phyloP scores from a whole-genome alignment of 2,113 vertebrate species.

The Gymnocephalus cernua region DNA sequence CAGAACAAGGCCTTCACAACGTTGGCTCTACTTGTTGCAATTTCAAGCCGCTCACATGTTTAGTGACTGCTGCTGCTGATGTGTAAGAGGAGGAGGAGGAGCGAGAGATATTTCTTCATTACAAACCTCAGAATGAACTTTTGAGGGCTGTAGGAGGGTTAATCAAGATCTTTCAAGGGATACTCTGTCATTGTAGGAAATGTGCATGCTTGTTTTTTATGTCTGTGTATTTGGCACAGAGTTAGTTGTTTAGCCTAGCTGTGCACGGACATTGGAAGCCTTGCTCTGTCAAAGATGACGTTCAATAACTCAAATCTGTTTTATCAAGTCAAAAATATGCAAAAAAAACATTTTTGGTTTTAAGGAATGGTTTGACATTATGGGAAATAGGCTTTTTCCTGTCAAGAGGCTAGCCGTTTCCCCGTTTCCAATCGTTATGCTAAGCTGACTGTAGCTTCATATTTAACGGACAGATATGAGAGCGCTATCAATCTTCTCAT shows the following conservation, averaged over 20 bases:
- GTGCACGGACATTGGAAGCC: not conserved
- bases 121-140: not conserved
- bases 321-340: not conserved
- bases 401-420: not conserved
- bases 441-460: not conserved
- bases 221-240: not conserved
- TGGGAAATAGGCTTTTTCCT: not conserved
- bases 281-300: not conserved
- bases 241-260: not conserved
- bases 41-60: not conserved
- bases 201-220: not conserved
- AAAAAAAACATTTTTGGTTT: not conserved
- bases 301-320: not conserved
- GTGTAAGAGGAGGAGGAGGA: not conserved
- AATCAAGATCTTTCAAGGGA: constrained; percentile 11
- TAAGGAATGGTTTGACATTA: not conserved
- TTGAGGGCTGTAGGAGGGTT: not conserved
- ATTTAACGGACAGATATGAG: not conserved
- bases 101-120: not conserved
- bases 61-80: not conserved
- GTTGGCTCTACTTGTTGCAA: constrained; percentile 31
- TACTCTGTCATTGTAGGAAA: not conserved
- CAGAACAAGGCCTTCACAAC: constrained; percentile 7
- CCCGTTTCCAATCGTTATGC: not conserved
- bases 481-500: not conserved